Conservation (phyloP, 1,140 invertebrate genomes). For the Ceratina australensis region DNA sequence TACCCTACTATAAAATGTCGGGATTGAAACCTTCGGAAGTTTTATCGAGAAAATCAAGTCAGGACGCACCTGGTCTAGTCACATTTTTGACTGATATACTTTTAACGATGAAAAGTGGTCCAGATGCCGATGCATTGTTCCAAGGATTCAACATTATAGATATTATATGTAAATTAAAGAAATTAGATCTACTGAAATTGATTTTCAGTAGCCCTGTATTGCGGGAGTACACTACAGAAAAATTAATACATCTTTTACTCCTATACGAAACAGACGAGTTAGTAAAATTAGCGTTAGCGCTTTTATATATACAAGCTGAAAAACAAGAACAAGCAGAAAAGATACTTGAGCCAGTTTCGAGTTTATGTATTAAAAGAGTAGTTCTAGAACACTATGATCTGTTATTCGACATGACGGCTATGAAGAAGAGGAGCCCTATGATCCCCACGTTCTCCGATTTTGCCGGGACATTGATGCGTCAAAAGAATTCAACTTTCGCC, state of each 20-base stretch:
- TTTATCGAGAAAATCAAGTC: conserved; percentile 72
- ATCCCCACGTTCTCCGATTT: conserved; percentile 81
- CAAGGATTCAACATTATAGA: conserved; percentile 79
- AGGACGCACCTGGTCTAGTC: conserved; percentile 78
- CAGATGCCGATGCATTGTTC: conserved; percentile 77
- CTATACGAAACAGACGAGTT: conserved; percentile 67
- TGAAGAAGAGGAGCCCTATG: conserved; percentile 70
- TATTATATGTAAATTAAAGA: conserved; percentile 76
- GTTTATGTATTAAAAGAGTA: conserved; percentile 70
- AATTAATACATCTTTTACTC: conserved; percentile 78
- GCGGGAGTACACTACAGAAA: conserved; percentile 82
- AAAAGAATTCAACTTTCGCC: conserved; percentile 77
- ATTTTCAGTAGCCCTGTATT: conserved; percentile 80
- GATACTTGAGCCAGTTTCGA: conserved; percentile 74
- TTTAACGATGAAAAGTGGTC: conserved; percentile 73
- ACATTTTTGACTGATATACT: conserved; percentile 79
- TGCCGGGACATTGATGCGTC: conserved; percentile 78
- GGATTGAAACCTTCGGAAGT: conserved; percentile 78
- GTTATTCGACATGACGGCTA: conserved; percentile 78
- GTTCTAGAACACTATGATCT: conserved; percentile 79
- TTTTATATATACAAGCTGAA: conserved; percentile 81
- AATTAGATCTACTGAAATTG: conserved; percentile 78
- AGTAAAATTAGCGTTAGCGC: conserved; percentile 76
- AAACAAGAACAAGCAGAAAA: conserved; percentile 77
- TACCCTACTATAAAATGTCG: conserved; percentile 83